A percentile compares a stretch with the other conserved stretches of the same genome.
Evolutionary conservation across 2,113 vertebrate species (phyloP).

Genomic region (Plotosus lineatus): DNA sequence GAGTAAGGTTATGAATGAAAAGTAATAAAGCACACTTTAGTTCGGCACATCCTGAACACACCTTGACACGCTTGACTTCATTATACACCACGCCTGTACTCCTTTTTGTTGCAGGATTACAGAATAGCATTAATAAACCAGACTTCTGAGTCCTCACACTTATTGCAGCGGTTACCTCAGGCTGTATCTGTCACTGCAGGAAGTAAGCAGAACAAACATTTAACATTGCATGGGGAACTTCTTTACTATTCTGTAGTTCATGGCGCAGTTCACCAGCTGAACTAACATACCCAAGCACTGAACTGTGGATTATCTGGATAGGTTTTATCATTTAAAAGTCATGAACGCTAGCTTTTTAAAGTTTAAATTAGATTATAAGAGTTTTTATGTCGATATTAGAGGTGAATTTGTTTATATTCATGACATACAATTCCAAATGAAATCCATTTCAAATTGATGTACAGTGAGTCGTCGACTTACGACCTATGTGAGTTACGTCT

Average conservation of each 20-base stretch:
- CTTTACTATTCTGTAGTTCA: not conserved
- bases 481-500: too few relatives aligned
- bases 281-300: not conserved
- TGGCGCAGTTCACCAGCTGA: not conserved
- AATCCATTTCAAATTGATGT: not conserved
- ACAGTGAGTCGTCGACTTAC: too few relatives aligned
- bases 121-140: not conserved
- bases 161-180: constrained; percentile 12
- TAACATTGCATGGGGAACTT: not conserved
- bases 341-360: too few relatives aligned
- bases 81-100: not conserved
- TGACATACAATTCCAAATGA: not conserved
- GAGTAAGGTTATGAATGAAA: too few relatives aligned
- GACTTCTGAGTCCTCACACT: constrained; percentile 1
- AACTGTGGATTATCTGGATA: too few relatives aligned
- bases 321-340: not conserved
- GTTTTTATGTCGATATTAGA: not conserved
- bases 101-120: not conserved
- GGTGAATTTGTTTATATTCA: not conserved
- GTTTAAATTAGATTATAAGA: too few relatives aligned
- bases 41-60: not conserved
- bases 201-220: not conserved
- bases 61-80: not conserved
- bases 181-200: not conserved
- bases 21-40: not conserved